Percentiles rank a stretch among this genome's conserved stretches.
Conservation (phyloP, 2,888 invertebrate species). For the Epicampocera succincta region DNA sequence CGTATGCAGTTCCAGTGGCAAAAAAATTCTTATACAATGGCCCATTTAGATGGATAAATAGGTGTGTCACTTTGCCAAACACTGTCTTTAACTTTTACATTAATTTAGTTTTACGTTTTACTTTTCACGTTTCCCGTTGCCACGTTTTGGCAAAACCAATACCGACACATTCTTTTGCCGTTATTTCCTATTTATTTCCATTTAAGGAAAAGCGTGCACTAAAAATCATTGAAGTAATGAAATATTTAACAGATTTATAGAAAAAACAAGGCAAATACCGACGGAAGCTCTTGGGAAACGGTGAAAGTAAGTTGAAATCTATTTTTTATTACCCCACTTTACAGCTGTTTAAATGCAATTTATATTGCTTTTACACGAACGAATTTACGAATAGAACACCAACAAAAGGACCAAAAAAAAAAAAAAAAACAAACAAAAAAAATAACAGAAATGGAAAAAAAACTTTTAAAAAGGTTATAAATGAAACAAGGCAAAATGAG, state of each 20-base stretch:
- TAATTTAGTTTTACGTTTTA: no score
- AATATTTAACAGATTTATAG: slow-evolving; percentile 43
- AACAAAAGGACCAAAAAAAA: not conserved
- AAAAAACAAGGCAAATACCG: not conserved
- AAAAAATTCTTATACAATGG: no score
- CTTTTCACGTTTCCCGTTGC: no score
- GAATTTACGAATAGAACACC: slow-evolving; percentile 30
- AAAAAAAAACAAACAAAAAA: not conserved
- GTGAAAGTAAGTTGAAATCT: slow-evolving; percentile 47
- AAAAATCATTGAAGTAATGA: slow-evolving; percentile 43
- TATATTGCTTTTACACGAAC: slow-evolving; percentile 63
- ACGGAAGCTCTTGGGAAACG: slow-evolving; percentile 8
- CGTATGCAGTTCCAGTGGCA: no score
- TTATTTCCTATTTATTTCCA: slow-evolving; percentile 5
- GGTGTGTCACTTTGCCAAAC: no score
- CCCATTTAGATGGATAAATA: no score
- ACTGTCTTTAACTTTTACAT: no score
- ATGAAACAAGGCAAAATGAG: slow-evolving; percentile 5
- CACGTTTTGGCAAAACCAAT: slow-evolving; percentile 10
- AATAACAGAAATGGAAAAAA: not conserved
- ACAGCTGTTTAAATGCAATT: slow-evolving; percentile 63
- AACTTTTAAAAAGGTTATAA: slow-evolving; percentile 49
- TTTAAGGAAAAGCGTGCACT: slow-evolving; percentile 15
- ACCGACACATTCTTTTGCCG: slow-evolving; percentile 3
- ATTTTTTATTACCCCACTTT: slow-evolving; percentile 60